Evolutionary conservation across 2,888 invertebrate species (phyloP).

Genomic region (Cosmia pyralina): DNA sequence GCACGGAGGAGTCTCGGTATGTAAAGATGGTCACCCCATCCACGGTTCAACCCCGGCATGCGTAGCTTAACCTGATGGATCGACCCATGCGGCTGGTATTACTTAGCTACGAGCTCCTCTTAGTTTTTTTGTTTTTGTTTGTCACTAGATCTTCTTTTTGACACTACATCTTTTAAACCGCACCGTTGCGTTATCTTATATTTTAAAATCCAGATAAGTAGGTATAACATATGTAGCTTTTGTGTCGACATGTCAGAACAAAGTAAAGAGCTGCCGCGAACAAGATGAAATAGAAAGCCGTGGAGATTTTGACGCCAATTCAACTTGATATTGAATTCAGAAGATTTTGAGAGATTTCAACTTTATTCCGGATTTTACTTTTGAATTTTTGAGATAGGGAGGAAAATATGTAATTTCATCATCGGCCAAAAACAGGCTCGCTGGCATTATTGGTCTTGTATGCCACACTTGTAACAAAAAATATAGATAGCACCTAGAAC

Average conservation of each 20-base stretch:
- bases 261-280: conserved; percentile 3
- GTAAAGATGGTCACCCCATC: no score
- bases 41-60: no score
- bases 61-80: no score
- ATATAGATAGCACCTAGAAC: background rate
- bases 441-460: no score
- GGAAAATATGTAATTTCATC: no score
- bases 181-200: background rate
- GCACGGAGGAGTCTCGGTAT: no score
- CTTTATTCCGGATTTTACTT: conserved; percentile 19
- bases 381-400: conserved; percentile 3
- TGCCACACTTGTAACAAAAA: background rate
- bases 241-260: background rate
- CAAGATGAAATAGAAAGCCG: conserved; percentile 40
- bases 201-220: background rate
- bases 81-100: no score
- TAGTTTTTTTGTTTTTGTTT: no score
- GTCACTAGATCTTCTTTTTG: no score
- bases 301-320: conserved; percentile 35
- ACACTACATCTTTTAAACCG: no score
- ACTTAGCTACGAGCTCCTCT: no score
- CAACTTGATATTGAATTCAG: conserved; percentile 41
- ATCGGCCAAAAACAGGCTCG: no score
- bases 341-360: conserved; percentile 26
- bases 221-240: background rate